These are phyloP conservation scores for Rallus crepitans DNA, from an alignment of 2,797 vertebrate species.

Conservation along the genomic window DNA sequence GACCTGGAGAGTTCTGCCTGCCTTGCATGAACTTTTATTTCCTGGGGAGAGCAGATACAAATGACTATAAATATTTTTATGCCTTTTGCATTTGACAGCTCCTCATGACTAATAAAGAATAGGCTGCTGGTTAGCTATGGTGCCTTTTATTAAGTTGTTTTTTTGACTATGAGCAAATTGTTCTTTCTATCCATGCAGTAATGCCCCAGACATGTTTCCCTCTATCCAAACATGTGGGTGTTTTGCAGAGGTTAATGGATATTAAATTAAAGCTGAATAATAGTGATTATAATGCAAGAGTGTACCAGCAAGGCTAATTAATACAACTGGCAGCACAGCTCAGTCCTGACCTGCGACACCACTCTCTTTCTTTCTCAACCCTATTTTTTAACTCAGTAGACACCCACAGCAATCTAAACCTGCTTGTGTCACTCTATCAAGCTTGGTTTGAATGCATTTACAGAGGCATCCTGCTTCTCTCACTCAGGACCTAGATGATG, in stretches of 20 bases:
- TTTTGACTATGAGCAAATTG: neutral
- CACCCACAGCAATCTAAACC: neutral
- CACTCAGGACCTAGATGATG: neutral
- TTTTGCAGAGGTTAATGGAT: conserved; percentile 47
- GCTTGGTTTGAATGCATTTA: neutral
- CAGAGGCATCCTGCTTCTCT: neutral
- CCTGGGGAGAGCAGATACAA: neutral
- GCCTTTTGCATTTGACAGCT: neutral
- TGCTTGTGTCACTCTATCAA: neutral
- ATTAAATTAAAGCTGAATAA: conserved; percentile 42
- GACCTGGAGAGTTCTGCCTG: neutral
- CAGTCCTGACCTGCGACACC: neutral
- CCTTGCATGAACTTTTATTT: neutral
- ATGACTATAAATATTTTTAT: neutral
- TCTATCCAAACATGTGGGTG: neutral
- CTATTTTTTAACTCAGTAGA: neutral
- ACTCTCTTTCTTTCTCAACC: neutral
- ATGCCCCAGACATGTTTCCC: neutral
- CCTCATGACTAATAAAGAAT: neutral
- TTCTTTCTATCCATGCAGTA: neutral
- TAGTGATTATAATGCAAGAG: conserved; percentile 7
- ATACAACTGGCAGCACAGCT: neutral
- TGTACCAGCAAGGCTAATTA: conserved; percentile 8
- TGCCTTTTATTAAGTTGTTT: neutral
- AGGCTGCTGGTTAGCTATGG: neutral